Evolutionary conservation across 2,113 vertebrate genomes (phyloP).

Genomic region (Halichoeres trimaculatus): DNA sequence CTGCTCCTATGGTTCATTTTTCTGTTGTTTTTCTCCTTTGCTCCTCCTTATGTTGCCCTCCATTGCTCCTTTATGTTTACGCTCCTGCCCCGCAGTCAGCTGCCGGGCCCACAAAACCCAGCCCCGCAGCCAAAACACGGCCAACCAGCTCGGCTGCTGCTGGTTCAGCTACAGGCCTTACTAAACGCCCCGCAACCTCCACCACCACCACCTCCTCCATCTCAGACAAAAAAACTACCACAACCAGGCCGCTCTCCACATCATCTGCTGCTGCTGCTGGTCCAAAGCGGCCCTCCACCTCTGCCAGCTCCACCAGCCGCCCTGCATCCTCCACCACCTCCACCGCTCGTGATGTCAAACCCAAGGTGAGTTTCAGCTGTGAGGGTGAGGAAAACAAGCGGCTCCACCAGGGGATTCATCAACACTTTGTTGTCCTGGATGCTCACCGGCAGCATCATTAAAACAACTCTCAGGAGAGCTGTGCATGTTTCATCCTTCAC

Average conservation of each 20-base stretch:
- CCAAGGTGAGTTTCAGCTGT: slow-evolving; percentile 87
- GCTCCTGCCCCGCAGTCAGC: slow-evolving; percentile 79
- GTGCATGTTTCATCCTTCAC: neutral
- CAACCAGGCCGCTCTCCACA: slow-evolving; percentile 78
- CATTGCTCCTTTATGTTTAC: slow-evolving; percentile 70
- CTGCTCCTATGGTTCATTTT: slow-evolving; percentile 60
- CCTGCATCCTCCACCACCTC: slow-evolving; percentile 48
- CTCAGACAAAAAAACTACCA: slow-evolving; percentile 86
- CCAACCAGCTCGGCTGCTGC: slow-evolving; percentile 63
- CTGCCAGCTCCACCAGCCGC: slow-evolving; percentile 61
- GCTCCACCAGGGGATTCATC: neutral
- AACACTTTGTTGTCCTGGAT: too few relatives aligned
- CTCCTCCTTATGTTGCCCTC: slow-evolving; percentile 52
- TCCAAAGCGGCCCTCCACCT: slow-evolving; percentile 72
- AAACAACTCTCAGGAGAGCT: neutral
- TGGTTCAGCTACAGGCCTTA: slow-evolving; percentile 66
- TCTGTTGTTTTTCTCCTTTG: slow-evolving; percentile 67
- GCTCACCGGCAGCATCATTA: neutral
- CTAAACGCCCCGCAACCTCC: slow-evolving; percentile 82
- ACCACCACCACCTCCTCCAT: slow-evolving; percentile 65
- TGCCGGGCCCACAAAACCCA: slow-evolving; percentile 80
- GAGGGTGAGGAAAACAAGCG: neutral
- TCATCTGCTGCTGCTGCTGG: slow-evolving; percentile 62
- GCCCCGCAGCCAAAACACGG: slow-evolving; percentile 82
- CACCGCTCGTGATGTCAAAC: slow-evolving; percentile 76